Base-by-base conservation (phyloP, 2,888 invertebrate genomes). In the Erynnis tages region DNA sequence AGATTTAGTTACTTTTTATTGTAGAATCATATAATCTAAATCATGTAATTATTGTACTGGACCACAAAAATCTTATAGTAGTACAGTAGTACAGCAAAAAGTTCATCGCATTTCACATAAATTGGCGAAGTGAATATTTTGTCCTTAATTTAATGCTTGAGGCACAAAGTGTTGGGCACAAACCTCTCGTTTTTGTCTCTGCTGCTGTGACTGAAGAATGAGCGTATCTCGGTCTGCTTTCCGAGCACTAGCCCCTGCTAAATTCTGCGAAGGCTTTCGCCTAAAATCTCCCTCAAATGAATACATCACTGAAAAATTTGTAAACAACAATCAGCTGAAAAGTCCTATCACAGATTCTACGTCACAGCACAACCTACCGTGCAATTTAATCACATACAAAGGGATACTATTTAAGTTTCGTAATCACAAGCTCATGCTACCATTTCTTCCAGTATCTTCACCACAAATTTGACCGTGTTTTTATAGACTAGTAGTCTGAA, bases 221-320 rank as follows among this genome's bases (percentile, higher is more conserved):
- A 97, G 83, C 46, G 92, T 91, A 68, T 96, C 94, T 54, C 92
- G 86, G 67, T 92, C 91, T 57, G 90, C 90, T 59, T 90, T 94
- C 58, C 94, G 92, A 59, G 91, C 91, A 71, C 96, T 96, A n/a
- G 94, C 94, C 54, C 98, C 98, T 55, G 96, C 94, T 62, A 98
- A 90, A 81, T 95, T 97, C 84, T 98, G 98, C 69, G 94, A 93
- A 5, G 98, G 98, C 79, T 93, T 94, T 43, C 95, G 92, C 70
- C 95, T 93, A 76, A 94, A 96, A 76, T 97, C 95, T 50, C 98
- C 98, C 79, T 98, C 97, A 77, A 98, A 98, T 70, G 95, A 92
- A 80, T 92, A 92, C 93, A 92, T 92, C 55, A 59, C 79, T 81
- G 57, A 55, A 76, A 76, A 53, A 27, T 54, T 71, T 68, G 76